These are phyloP conservation scores for Sminthurides bifidus DNA, from an alignment of 1,140 invertebrate genomes.

Conservation along the genomic window DNA sequence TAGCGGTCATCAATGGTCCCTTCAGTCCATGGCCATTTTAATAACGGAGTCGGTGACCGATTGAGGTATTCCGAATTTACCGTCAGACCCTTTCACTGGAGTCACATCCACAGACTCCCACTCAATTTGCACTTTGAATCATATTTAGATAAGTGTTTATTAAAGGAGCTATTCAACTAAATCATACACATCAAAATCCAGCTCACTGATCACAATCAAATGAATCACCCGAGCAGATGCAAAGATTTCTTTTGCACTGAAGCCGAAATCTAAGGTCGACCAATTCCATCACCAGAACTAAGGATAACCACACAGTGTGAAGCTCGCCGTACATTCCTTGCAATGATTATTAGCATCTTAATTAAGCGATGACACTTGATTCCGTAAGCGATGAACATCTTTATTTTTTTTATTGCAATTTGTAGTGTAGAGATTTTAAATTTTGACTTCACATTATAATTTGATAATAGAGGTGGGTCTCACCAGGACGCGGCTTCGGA, in stretches of 20 bases:
- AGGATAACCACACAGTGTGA: constrained; percentile 43
- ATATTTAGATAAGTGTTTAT: background rate
- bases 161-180: too few relatives aligned
- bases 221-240: constrained; percentile 76
- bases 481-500: too few relatives aligned
- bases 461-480: too few relatives aligned
- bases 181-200: too few relatives aligned
- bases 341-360: too few relatives aligned
- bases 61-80: constrained; percentile 93
- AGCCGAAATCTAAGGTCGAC: constrained; percentile 96
- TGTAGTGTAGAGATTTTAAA: too few relatives aligned
- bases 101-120: constrained; percentile 99
- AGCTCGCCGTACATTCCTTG: constrained; percentile 24
- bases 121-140: constrained; percentile 72
- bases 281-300: constrained; percentile 97
- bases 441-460: too few relatives aligned
- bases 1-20: constrained; percentile 94
- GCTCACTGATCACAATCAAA: too few relatives aligned
- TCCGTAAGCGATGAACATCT: too few relatives aligned
- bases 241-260: constrained; percentile 99
- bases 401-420: too few relatives aligned
- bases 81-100: constrained; percentile 91
- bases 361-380: too few relatives aligned
- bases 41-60: constrained; percentile 96
- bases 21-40: constrained; percentile 95